phyloP scores from a whole-genome alignment of 1,140 invertebrate genomes.

The Ephestia elutella region DNA sequence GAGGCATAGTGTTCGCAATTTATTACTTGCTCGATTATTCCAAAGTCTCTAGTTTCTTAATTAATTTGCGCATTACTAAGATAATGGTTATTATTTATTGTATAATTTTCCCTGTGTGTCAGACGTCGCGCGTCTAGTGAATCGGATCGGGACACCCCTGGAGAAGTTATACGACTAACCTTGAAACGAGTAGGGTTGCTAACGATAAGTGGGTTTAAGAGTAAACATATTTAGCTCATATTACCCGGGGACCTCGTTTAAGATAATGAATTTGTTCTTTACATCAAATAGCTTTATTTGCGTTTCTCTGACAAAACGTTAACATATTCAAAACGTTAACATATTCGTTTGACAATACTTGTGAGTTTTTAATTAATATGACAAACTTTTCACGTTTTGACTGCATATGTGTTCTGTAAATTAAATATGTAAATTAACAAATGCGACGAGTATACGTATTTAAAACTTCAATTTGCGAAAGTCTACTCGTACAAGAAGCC shows the following conservation, averaged over 20 bases:
- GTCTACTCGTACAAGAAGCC: conserved; percentile 43
- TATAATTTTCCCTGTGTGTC: neutral
- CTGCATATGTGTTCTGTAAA: too few species aligned
- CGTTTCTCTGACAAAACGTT: neutral
- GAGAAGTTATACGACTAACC: conserved; percentile 17
- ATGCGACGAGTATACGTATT: neutral
- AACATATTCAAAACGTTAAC: neutral
- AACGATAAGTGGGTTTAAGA: conserved; percentile 16
- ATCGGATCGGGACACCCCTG: conserved; percentile 14
- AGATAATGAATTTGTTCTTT: conserved; percentile 14
- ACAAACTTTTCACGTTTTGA: too few species aligned
- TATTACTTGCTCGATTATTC: conserved; percentile 1
- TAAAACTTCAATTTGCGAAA: conserved; percentile 41
- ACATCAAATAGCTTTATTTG: conserved; percentile 10
- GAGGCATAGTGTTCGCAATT: neutral
- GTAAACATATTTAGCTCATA: conserved; percentile 17
- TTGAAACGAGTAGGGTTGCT: conserved; percentile 20
- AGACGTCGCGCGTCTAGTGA: neutral
- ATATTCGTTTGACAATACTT: too few species aligned
- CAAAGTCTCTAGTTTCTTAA: conserved; percentile 19
- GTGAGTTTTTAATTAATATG: neutral
- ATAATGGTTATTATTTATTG: conserved; percentile 24
- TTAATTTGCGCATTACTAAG: conserved; percentile 18
- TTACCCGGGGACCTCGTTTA: conserved; percentile 8
- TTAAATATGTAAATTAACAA: neutral